These are phyloP conservation scores for Acinonyx jubatus DNA, from an alignment of 2,113 vertebrate species.

Conservation along the genomic window DNA sequence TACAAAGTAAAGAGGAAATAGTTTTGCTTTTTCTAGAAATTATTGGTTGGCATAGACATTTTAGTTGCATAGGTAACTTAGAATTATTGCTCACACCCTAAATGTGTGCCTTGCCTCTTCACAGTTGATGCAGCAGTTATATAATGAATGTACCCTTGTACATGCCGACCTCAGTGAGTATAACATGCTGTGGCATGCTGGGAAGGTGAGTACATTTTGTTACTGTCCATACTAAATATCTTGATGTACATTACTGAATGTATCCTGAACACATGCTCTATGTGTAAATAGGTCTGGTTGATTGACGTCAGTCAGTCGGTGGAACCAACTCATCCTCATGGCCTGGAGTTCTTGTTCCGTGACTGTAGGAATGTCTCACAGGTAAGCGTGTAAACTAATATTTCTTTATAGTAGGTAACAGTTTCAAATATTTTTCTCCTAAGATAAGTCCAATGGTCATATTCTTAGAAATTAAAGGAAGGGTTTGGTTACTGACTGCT, in stretches of 20 bases:
- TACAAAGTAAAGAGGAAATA: not conserved
- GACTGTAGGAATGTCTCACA: conserved; percentile 96
- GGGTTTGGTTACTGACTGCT: not conserved
- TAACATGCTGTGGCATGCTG: conserved; percentile 97
- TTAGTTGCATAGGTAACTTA: not conserved
- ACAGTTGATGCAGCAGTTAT: conserved; percentile 95
- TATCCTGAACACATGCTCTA: not conserved
- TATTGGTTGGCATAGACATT: not conserved
- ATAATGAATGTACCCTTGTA: conserved; percentile 93
- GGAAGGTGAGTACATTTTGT: conserved; percentile 83
- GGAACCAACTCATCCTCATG: conserved; percentile 96
- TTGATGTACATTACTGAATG: not conserved
- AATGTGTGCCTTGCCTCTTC: conserved; percentile 11
- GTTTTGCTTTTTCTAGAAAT: not conserved
- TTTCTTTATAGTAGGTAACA: not conserved
- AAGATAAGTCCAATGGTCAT: not conserved
- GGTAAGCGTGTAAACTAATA: conserved; percentile 80
- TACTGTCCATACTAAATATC: not conserved
- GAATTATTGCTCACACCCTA: not conserved
- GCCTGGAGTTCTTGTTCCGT: conserved; percentile 96
- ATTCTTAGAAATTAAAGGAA: conserved; percentile 30
- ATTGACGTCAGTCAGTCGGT: conserved; percentile 99
- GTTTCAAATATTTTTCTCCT: not conserved
- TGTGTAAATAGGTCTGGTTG: conserved; percentile 92
- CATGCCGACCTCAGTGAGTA: conserved; percentile 98